phyloP scores from a whole-genome alignment of 2,888 invertebrate genomes.

The Habrosyne pyritoides region DNA sequence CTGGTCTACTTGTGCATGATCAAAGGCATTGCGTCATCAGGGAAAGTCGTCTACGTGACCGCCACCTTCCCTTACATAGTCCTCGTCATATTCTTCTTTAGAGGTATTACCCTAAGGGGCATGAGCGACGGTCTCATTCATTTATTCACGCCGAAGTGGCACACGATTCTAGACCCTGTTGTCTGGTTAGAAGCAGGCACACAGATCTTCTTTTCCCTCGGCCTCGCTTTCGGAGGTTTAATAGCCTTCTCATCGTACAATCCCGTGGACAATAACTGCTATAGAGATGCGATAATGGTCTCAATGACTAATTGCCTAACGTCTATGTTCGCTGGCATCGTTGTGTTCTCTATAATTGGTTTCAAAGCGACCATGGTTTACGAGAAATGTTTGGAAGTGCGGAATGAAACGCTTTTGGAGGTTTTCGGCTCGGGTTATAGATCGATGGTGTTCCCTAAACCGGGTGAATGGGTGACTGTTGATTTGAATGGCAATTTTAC shows the following conservation, averaged over 20 bases:
- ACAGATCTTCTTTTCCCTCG: constrained; percentile 98
- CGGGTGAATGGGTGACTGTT: constrained; percentile 81
- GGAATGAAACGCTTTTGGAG: constrained; percentile 84
- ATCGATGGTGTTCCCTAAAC: constrained; percentile 78
- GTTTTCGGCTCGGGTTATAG: constrained; percentile 80
- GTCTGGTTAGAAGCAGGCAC: constrained; percentile 99
- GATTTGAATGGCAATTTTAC: constrained; percentile 81
- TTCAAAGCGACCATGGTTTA: constrained; percentile 95
- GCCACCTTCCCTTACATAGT: constrained; percentile 98
- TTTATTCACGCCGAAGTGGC: constrained; percentile 96
- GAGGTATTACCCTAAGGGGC: constrained; percentile 95
- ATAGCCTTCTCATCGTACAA: constrained; percentile 99
- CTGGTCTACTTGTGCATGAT: constrained; percentile 98
- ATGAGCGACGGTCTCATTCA: constrained; percentile 93
- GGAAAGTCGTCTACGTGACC: constrained; percentile 98
- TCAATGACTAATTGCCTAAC: constrained; percentile 97
- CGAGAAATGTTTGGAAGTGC: constrained; percentile 87
- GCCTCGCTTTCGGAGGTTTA: constrained; percentile 96
- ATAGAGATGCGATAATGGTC: constrained; percentile 95
- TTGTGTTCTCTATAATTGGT: constrained; percentile 97
- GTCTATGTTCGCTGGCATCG: constrained; percentile 98
- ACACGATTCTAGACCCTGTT: constrained; percentile 94
- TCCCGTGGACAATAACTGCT: constrained; percentile 98
- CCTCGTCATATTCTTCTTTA: constrained; percentile 96
- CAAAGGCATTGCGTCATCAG: constrained; percentile 98